Evolutionary conservation across 1,140 invertebrate genomes (phyloP).

Genomic region (Tenebrio molitor): DNA sequence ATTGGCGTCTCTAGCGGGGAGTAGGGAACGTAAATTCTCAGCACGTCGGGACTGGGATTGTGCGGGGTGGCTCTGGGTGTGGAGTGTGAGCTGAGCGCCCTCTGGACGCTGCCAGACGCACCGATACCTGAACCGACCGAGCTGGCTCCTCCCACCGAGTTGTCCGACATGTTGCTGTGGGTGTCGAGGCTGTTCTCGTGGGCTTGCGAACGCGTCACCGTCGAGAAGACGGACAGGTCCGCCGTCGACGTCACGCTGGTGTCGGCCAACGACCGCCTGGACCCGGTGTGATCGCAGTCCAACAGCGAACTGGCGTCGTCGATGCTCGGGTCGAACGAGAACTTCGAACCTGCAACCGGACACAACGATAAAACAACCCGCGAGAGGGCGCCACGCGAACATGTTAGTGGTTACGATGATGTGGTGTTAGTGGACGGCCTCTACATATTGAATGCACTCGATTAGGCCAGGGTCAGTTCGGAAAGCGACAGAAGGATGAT

Average conservation of each 20-base stretch:
- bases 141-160: constrained; percentile 73
- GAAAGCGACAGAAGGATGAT: too few relatives aligned
- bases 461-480: too few relatives aligned
- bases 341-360: constrained; percentile 72
- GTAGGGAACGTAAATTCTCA: constrained; percentile 84
- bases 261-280: constrained; percentile 82
- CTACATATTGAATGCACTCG: too few relatives aligned
- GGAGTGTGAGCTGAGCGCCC: constrained; percentile 70
- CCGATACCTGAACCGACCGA: constrained; percentile 70
- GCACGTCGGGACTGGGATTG: constrained; percentile 75
- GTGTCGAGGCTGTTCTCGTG: constrained; percentile 81
- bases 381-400: too few relatives aligned
- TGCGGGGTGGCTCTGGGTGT: constrained; percentile 76
- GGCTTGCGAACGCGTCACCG: constrained; percentile 78
- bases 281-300: constrained; percentile 73
- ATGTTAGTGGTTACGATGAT: too few relatives aligned
- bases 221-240: constrained; percentile 84
- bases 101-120: constrained; percentile 61
- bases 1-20: constrained; percentile 67
- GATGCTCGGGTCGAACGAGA: constrained; percentile 77
- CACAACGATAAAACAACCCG: too few relatives aligned
- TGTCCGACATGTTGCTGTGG: constrained; percentile 80
- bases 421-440: neutral
- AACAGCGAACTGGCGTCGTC: constrained; percentile 76
- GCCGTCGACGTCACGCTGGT: constrained; percentile 88